Base-by-base conservation (phyloP, 37 sponge, comb jelly and placozoan species). In the Theonella swinhoei region DNA sequence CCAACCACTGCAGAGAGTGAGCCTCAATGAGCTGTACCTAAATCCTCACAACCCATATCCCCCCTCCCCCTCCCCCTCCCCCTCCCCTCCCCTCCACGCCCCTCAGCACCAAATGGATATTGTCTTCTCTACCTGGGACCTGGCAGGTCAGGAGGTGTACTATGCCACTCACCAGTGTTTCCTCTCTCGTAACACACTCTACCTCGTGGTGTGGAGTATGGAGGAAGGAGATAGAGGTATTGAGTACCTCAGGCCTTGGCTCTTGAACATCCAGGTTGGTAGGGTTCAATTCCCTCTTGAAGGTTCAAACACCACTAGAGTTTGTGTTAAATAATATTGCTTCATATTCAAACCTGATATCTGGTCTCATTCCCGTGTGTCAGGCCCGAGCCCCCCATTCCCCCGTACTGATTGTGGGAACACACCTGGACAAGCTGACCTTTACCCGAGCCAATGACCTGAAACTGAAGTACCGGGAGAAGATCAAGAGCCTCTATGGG, bases 101-200 rank as follows among this genome's bases (percentile, higher is more conserved):
- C 35, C 70, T 1, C 64, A 89, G 77, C 78, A 85, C 23, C 39
- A 83, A 43, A 72, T 54, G 42, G 91, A 91, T 39, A 80, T 98
- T 8, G 76, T 72, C 3, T 94, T 98, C 87, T 94, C 95, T 64
- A 92, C 92, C 7, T 98, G 99, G 99, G 99, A 98, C 76, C 77
- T 98, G 58, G 99, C 95, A 20, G 99, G 99, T 1, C 96, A 96
- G 86, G 92, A 93, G 78, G 99, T 94, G 47, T 98, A 98, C 90
- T 98, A 98, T 74, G 99, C 99, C 58, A 96, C 96, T 29, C 96
- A 98, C 70, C 99, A 98, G 80, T 98, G 99, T 73, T 96, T 98
- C 79, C 88, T 98, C 80, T 92, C 96, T 33, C 83, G 93, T 25
- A 96, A 96, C 82, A 94, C 99, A 11, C 95, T 98, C 72, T 98